Conservation (phyloP, 2,888 invertebrate genomes). For the Diplolepis rosae region DNA sequence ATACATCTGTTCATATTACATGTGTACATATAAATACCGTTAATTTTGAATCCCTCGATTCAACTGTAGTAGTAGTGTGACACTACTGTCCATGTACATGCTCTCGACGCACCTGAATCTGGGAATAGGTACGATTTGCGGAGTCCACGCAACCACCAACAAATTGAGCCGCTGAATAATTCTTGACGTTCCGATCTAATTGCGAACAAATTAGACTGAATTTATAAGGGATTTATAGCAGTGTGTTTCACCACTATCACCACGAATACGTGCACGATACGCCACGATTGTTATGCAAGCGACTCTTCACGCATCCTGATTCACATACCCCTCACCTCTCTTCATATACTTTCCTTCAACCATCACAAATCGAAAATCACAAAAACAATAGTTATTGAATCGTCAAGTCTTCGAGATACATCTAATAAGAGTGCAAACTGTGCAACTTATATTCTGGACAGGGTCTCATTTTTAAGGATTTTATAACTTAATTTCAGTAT, state of each 20-base stretch:
- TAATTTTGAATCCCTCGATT: conserved; percentile 62
- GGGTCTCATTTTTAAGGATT: too few species aligned
- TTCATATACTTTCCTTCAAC: neutral
- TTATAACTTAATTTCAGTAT: too few species aligned
- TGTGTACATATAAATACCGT: conserved; percentile 65
- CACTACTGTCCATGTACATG: conserved; percentile 23
- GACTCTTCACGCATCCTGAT: conserved; percentile 10
- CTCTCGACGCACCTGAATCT: conserved; percentile 33
- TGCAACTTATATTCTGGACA: too few species aligned
- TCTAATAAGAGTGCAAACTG: too few species aligned
- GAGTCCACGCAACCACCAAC: conserved; percentile 68
- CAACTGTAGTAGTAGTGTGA: conserved; percentile 19
- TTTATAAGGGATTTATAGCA: conserved; percentile 56
- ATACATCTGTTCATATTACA: conserved; percentile 27
- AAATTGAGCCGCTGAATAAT: conserved; percentile 71
- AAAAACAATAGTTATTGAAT: too few species aligned
- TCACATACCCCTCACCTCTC: too few species aligned
- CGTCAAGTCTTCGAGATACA: too few species aligned
- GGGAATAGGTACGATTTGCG: conserved; percentile 55
- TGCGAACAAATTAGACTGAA: conserved; percentile 71
- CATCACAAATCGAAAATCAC: neutral
- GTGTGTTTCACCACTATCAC: conserved; percentile 43
- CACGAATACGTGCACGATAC: conserved; percentile 38
- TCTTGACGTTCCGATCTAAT: conserved; percentile 71
- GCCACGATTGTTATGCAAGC: conserved; percentile 14